Base-by-base conservation (phyloP, 2,888 invertebrate genomes). In the Oeneis ivallda region DNA sequence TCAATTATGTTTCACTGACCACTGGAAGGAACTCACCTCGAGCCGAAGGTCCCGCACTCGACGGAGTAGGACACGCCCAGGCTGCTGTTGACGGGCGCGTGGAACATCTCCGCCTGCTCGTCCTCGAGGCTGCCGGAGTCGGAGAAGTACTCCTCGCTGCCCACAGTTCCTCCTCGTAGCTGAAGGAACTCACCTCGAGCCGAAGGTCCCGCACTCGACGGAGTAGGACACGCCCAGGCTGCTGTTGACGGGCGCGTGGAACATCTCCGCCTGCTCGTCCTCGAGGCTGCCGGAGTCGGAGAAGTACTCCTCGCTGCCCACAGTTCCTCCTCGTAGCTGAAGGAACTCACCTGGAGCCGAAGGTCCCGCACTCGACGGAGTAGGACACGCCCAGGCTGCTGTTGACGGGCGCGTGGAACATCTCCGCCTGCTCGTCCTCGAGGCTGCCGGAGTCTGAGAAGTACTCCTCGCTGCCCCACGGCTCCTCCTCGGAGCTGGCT, bases 131-230 rank as follows among this genome's bases (percentile, higher is more conserved):
- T 82, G 19, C 83, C 84, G 0, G 85, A 82, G 66, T 87, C 86
- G 0, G 80, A 75, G 71, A 82, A 79, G 66, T 87, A 86, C 53
- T 88, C 85, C 0, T 83, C 84, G 34, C 75, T 71, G 13, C 72
- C 71, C 61, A n/a, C n/a, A n/a, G 6, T 34, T 5, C 4, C 11
- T 41, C 41, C 11, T 41, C 41, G 11, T 11, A 11, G 41, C 0
- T 43, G 41, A 13, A 41, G 13, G 41, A 13, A 49, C 3, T 50
- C 50, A 54, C 91, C 79, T 87, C n/a, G 82, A 75, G 64, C 84
- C 86, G 54, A 91, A 84, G 69, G 85, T 87, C 4, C 85, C 86
- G 66, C 91, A 91, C 59, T 87, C 79, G 5, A 83, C 80, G 0
- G 81, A 78, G 56, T 82, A 71, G 1, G 80, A 70, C 6, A 78